Conservation (phyloP, 1,140 invertebrate species). For the Vanessa tameamea region DNA sequence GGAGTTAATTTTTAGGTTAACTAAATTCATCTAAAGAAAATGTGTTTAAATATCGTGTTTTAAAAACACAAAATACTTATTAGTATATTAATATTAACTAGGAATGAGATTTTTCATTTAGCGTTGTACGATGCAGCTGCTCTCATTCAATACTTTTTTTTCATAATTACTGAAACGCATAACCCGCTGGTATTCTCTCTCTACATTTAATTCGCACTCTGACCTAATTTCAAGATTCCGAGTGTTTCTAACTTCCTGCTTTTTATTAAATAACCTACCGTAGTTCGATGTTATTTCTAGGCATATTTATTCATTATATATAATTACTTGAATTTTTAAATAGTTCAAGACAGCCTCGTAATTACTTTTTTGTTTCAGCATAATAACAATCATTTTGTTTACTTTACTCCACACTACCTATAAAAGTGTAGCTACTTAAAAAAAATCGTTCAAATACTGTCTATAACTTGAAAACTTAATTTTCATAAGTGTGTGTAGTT, state of each 20-base stretch:
- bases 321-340: no score
- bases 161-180: conserved; percentile 14
- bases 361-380: neutral
- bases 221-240: conserved; percentile 31
- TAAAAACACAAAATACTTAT: no score
- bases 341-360: neutral
- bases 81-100: neutral
- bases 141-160: conserved; percentile 13
- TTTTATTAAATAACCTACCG: no score
- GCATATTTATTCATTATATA: no score
- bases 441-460: neutral
- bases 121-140: neutral
- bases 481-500: neutral
- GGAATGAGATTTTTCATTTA: neutral
- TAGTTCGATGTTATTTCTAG: no score
- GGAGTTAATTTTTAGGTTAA: no score
- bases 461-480: neutral
- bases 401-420: neutral
- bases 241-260: conserved; percentile 12
- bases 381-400: neutral
- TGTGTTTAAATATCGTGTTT: no score
- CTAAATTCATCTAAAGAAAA: no score
- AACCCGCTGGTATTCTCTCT: conserved; percentile 5
- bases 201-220: conserved; percentile 19
- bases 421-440: neutral